Evolutionary conservation across 2,113 vertebrate species (phyloP).

Genomic region (Lampris incognitus): DNA sequence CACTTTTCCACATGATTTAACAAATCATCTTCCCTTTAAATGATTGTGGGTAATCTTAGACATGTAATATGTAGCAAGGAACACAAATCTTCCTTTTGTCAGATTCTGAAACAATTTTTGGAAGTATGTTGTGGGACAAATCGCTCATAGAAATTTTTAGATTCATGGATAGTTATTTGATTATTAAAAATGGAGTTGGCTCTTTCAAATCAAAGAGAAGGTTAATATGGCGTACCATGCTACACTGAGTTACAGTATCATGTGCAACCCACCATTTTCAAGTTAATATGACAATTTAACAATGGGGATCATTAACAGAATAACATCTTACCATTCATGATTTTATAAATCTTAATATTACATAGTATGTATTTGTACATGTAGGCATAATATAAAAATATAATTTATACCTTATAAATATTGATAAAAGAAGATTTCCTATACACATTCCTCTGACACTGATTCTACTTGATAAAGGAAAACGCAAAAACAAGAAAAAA

Average conservation of each 20-base stretch:
- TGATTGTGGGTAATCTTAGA: no score
- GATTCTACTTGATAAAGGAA: conserved; percentile 23
- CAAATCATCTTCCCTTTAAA: no score
- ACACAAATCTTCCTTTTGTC: conserved; percentile 10
- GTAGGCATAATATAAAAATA: conserved; percentile 44
- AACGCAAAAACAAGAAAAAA: no score
- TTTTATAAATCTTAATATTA: conserved; percentile 33
- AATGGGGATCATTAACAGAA: no score
- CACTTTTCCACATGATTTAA: no score
- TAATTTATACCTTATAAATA: conserved; percentile 33
- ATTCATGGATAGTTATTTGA: neutral
- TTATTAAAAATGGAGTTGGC: no score
- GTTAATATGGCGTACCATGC: no score
- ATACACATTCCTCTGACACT: neutral
- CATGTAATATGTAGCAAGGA: neutral
- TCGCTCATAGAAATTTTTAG: neutral
- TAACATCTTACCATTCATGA: no score
- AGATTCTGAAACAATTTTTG: neutral
- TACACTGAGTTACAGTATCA: conserved; percentile 17
- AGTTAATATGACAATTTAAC: no score
- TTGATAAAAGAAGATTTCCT: conserved; percentile 30
- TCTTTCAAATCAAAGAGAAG: no score
- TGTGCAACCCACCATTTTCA: no score
- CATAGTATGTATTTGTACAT: conserved; percentile 19
- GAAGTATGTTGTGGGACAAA: neutral